These are phyloP conservation scores for Brachirus orientalis DNA, from an alignment of 2,113 vertebrate genomes.

Conservation along the genomic window DNA sequence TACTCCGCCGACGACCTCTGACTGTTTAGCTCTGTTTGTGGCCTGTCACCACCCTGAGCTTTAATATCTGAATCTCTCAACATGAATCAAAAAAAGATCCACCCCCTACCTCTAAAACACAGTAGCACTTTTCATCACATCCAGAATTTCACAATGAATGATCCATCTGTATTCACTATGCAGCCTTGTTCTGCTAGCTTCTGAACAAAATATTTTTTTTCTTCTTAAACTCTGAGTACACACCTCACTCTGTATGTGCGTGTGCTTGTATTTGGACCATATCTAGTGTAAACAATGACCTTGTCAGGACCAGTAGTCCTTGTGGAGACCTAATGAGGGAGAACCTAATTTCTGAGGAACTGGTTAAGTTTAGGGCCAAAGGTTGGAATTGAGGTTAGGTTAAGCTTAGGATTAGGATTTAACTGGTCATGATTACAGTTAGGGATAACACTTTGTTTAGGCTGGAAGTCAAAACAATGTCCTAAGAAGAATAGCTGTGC, in stretches of 20 bases:
- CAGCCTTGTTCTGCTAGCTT: conserved; percentile 6
- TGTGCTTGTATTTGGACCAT: no score
- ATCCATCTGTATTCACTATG: conserved; percentile 26
- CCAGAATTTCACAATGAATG: conserved; percentile 16
- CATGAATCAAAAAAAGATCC: conserved; percentile 4
- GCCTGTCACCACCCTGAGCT: conserved; percentile 42
- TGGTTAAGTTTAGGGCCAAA: no score
- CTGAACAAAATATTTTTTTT: not conserved
- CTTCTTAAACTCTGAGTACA: conserved; percentile 29
- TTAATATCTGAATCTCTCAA: conserved; percentile 37
- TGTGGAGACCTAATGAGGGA: no score
- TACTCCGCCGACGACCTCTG: conserved; percentile 15
- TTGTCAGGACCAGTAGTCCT: no score
- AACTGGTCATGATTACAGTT: no score
- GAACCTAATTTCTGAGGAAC: no score
- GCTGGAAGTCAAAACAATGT: no score
- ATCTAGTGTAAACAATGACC: no score
- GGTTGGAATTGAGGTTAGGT: no score
- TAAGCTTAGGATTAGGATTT: no score
- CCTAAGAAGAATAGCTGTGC: no score
- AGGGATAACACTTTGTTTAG: no score
- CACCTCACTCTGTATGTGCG: conserved; percentile 4
- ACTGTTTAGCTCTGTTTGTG: conserved; percentile 31
- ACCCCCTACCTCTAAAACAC: conserved; percentile 21
- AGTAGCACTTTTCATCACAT: conserved; percentile 39